Percentiles rank a stretch among this genome's conserved stretches.
Evolutionary conservation across 2,888 invertebrate genomes (phyloP).

Genomic region (Eudemis profundana): DNA sequence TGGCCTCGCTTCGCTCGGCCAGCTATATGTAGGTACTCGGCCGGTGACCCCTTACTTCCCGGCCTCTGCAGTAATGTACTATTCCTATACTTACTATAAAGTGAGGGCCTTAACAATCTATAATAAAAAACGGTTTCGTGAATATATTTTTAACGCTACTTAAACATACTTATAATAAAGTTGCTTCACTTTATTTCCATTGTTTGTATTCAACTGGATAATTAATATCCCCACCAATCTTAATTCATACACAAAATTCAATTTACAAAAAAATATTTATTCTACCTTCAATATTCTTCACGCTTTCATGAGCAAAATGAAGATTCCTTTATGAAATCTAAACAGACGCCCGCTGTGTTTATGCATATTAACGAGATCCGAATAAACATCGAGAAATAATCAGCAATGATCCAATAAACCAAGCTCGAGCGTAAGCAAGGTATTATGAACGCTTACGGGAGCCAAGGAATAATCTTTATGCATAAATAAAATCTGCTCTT

Average conservation of each 20-base stretch:
- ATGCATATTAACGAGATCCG: conserved; percentile 26
- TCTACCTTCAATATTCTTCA: conserved; percentile 9
- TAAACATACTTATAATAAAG: too few species aligned
- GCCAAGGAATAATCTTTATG: neutral
- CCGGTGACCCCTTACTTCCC: too few species aligned
- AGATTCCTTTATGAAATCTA: conserved; percentile 22
- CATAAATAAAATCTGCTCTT: neutral
- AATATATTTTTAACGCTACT: too few species aligned
- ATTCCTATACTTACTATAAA: too few species aligned
- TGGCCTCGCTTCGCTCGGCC: too few species aligned
- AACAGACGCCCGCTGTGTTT: conserved; percentile 20
- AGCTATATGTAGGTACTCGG: too few species aligned
- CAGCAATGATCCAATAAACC: conserved; percentile 37
- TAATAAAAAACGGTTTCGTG: too few species aligned
- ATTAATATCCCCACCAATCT: neutral
- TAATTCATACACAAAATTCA: conserved; percentile 2
- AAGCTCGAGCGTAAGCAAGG: conserved; percentile 21
- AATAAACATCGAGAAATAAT: conserved; percentile 34
- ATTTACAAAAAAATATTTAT: conserved; percentile 9
- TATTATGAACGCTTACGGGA: conserved; percentile 13
- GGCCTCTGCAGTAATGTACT: too few species aligned
- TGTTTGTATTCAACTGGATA: neutral
- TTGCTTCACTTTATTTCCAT: neutral
- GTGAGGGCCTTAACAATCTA: too few species aligned
- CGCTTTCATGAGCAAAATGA: conserved; percentile 15